Base-by-base conservation (phyloP, 2,888 invertebrate species). In the Caprella mutica region DNA sequence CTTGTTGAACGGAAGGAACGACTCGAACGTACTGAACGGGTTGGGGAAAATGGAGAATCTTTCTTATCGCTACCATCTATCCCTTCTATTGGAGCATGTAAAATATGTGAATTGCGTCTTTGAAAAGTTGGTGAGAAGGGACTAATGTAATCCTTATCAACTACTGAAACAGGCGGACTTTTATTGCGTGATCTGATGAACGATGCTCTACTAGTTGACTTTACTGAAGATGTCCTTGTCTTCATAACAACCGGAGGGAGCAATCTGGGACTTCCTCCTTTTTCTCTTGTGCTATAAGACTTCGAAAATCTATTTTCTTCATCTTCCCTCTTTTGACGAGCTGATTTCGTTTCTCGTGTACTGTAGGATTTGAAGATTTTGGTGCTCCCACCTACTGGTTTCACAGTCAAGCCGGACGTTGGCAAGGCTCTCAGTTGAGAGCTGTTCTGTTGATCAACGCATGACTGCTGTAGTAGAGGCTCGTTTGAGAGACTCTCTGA, bases 71-170 rank as follows among this genome's bases (percentile, higher is more conserved):
- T 33, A 12, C 33, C 33, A 8, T 48, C 48, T 2, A 48, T 48
- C 5, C 29, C 29, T 48, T 48, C 48, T 6, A 30, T 48, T 6
- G 48, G 48, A 17, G 48, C 48, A 21, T 48, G 48, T 2, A 48
- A 30, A 5, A 48, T 48, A 30, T 48, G 30, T 2, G 48, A 48
- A 12, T 48, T 48, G 1, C 48, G 48, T 17, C 48, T 29, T n/a
- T 48, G 48, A n/a, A 48, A 48, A 24, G 48, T 48, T 30, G 48
- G 48, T n/a, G 48, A 48, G 14, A 48, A 48, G 21, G 48, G 48
- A n/a, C 29, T 29, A 9, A 48, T 5, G 48, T 48, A 48, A 19
- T 48, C 48, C 19, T n/a, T 48, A 21, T 48, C 48, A 6, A 30
- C 6, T 17, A 26, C 12, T 3, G 48, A 19, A n/a, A n/a, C n/a